These are phyloP conservation scores for Urophycis tenuis DNA, from an alignment of 2,797 vertebrate species.

Conservation along the genomic window DNA sequence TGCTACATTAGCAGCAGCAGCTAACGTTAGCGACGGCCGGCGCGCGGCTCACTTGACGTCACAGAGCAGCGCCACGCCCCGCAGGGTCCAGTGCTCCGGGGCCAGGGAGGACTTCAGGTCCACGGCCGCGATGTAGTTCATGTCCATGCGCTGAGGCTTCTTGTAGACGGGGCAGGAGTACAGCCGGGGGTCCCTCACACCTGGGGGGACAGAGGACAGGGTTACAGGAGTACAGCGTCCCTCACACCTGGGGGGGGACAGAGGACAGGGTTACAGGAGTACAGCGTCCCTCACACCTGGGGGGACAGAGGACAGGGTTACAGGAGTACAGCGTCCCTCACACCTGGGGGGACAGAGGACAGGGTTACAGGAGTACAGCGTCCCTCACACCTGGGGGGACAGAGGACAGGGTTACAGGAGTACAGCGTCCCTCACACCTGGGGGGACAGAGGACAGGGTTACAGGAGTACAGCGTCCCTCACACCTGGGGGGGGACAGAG, in stretches of 20 bases:
- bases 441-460: slow-evolving; percentile 63
- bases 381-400: slow-evolving; percentile 69
- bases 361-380: slow-evolving; percentile 84
- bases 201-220: slow-evolving; percentile 37
- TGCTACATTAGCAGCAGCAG: neutral
- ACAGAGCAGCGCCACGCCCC: slow-evolving; percentile 90
- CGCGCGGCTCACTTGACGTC: slow-evolving; percentile 77
- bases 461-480: slow-evolving; percentile 86
- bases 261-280: slow-evolving; percentile 82
- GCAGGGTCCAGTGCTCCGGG: slow-evolving; percentile 88
- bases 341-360: slow-evolving; percentile 58
- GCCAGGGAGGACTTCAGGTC: slow-evolving; percentile 78
- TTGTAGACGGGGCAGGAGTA: slow-evolving; percentile 94
- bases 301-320: slow-evolving; percentile 64
- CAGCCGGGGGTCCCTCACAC: slow-evolving; percentile 72
- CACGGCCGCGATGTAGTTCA: slow-evolving; percentile 83
- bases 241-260: slow-evolving; percentile 59
- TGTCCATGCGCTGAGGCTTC: slow-evolving; percentile 81
- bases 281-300: slow-evolving; percentile 77
- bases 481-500: slow-evolving; percentile 45
- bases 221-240: slow-evolving; percentile 81
- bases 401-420: slow-evolving; percentile 78
- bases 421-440: slow-evolving; percentile 80
- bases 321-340: slow-evolving; percentile 85
- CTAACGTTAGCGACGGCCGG: neutral